Base-by-base conservation (phyloP, 2,888 invertebrate species). In the Megamerina dolium region DNA sequence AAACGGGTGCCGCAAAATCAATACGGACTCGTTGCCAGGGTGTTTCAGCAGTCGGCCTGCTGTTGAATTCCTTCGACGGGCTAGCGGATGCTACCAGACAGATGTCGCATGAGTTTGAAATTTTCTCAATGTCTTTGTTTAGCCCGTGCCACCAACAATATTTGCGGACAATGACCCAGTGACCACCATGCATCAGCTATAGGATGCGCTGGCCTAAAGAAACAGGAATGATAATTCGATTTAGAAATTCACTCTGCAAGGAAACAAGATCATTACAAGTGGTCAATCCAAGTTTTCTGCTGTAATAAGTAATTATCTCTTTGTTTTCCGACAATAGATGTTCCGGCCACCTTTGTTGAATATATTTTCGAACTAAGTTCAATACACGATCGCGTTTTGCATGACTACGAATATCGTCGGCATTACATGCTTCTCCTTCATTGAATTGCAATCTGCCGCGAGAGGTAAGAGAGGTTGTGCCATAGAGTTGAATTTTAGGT, bases 401-500 rank as follows among this genome's bases (percentile, higher is more conserved):
- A 16, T 19, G n/a, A 12, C 5, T 6, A 13, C 14, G 26, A n/a
- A 49, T 35, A n/a, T 33, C 21, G 3, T 43, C 16, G 9, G 38
- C 18, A 19, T 43, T 26, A 4, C 37, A 2, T 3, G n/a, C 27
- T 48, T 42, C 0, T 46, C 41, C 2, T 46, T 39, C 4, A 35
- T 21, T 18, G 48, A 49, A 6, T 50, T 27, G 17, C 48, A 30
- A 9, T 50, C 48, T 10, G 50, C 30, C 6, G 35, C 43, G 14
- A 48, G 45, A 17, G 49, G 44, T 17, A 42, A 42, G 8, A 6
- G 8, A 37, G 45, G 45, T 14, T 45, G 39, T 6, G 10, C 17
- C 2, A 45, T 46, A 13, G 41, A 20, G 12, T 39, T 33, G 37
- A 44, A 50, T 3, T 32, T 34, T 14, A 49, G 49, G n/a, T 27